Conservation (phyloP, 2,797 vertebrate species). For the Tiaroga cobitis region DNA sequence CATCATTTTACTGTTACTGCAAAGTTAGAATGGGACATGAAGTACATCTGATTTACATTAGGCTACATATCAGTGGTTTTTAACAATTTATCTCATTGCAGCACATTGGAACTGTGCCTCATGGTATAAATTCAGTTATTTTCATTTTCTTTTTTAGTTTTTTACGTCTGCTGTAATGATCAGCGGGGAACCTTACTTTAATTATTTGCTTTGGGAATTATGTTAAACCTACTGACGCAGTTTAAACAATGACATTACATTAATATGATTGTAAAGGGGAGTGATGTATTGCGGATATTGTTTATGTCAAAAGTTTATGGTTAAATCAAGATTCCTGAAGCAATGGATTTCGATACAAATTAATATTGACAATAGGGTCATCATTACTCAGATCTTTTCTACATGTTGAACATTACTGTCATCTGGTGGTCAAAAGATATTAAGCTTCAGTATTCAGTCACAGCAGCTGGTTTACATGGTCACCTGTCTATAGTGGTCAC, state of each 20-base stretch:
- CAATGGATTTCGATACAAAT: background rate
- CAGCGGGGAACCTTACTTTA: background rate
- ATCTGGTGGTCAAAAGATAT: background rate
- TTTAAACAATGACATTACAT: background rate
- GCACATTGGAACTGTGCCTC: too few species aligned
- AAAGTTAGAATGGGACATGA: background rate
- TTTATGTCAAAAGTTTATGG: background rate
- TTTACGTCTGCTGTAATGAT: background rate
- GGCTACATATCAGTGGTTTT: too few species aligned
- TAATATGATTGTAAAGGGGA: background rate
- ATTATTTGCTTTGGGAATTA: background rate
- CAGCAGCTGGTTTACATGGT: too few species aligned
- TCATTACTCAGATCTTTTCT: background rate
- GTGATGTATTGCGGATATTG: background rate
- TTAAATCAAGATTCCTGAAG: background rate
- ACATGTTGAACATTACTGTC: background rate
- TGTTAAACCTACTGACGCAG: background rate
- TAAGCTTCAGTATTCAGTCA: too few species aligned
- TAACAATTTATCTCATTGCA: background rate
- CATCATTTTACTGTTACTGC: background rate
- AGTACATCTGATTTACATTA: too few species aligned
- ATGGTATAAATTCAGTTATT: too few species aligned
- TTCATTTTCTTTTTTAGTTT: too few species aligned
- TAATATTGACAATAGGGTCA: background rate
- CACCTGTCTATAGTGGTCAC: too few species aligned